Evolutionary conservation across 1,140 invertebrate species (phyloP).

Genomic region (Lepidurus couesii): DNA sequence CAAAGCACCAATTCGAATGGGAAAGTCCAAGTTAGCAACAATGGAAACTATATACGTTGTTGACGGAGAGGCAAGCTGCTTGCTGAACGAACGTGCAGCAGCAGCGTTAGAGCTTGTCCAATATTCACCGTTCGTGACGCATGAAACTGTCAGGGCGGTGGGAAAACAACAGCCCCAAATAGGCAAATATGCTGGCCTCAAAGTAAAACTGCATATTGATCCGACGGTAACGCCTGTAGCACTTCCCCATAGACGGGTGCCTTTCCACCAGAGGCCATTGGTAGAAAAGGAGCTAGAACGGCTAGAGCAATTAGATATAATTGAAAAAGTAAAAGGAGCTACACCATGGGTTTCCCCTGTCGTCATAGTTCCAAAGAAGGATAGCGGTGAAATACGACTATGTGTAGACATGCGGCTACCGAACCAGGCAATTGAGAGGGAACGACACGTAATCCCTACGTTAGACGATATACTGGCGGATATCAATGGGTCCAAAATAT

Average conservation of each 20-base stretch:
- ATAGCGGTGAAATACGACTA: neutral
- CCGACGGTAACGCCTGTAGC: neutral
- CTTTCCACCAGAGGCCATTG: neutral
- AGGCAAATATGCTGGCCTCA: neutral
- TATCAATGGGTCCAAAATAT: neutral
- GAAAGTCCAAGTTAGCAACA: too few relatives aligned
- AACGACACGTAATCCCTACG: neutral
- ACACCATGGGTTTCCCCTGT: conserved; percentile 41
- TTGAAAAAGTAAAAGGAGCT: conserved; percentile 37
- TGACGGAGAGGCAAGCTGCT: conserved; percentile 31
- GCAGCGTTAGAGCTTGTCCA: neutral
- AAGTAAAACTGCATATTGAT: too few relatives aligned
- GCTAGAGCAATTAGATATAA: conserved; percentile 37
- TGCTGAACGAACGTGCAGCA: neutral
- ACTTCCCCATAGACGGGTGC: conserved; percentile 22
- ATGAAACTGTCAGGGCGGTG: neutral
- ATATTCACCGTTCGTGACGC: neutral
- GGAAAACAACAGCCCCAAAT: neutral
- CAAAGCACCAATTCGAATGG: too few relatives aligned
- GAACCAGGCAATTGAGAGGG: neutral
- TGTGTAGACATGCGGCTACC: neutral
- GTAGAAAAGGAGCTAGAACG: conserved; percentile 27
- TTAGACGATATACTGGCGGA: neutral
- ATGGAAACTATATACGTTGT: too few relatives aligned
- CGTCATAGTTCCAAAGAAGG: conserved; percentile 39